Conservation (phyloP, 1,140 invertebrate species). For the Homarus americanus region DNA sequence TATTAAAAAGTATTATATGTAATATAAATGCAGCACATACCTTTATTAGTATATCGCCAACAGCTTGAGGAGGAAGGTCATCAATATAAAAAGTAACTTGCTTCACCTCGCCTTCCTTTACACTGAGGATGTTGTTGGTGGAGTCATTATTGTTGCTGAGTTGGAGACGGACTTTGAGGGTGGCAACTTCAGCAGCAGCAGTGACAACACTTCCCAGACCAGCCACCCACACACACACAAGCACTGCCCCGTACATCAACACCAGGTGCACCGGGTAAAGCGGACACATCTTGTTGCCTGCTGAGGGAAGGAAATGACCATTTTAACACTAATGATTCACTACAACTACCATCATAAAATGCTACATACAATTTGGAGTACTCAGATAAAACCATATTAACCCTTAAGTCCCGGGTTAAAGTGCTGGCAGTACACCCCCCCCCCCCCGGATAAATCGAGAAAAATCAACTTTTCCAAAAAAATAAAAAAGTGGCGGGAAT, state of each 20-base stretch:
- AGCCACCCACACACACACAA: slow-evolving; percentile 81
- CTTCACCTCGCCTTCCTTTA: slow-evolving; percentile 71
- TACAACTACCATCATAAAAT: too few species aligned
- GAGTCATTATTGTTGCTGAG: slow-evolving; percentile 38
- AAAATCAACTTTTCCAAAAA: too few species aligned
- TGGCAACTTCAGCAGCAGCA: slow-evolving; percentile 30
- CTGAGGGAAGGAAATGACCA: neutral
- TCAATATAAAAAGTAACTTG: slow-evolving; percentile 76
- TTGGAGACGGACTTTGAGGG: slow-evolving; percentile 43
- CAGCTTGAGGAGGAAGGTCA: slow-evolving; percentile 55
- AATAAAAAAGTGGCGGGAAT: too few species aligned
- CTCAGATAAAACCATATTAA: too few species aligned
- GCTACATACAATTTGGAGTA: too few species aligned
- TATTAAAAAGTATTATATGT: neutral
- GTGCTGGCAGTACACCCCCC: too few species aligned
- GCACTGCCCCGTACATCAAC: slow-evolving; percentile 80
- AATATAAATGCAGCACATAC: slow-evolving; percentile 59
- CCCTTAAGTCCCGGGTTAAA: too few species aligned
- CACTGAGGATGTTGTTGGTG: neutral
- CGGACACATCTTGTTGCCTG: slow-evolving; percentile 80
- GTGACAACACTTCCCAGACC: slow-evolving; percentile 78
- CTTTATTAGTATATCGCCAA: slow-evolving; percentile 58
- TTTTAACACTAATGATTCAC: too few species aligned
- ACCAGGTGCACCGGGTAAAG: slow-evolving; percentile 82
- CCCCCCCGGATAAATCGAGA: too few species aligned